These are phyloP conservation scores for Plusia festucae DNA, from an alignment of 2,888 invertebrate genomes.

Conservation along the genomic window DNA sequence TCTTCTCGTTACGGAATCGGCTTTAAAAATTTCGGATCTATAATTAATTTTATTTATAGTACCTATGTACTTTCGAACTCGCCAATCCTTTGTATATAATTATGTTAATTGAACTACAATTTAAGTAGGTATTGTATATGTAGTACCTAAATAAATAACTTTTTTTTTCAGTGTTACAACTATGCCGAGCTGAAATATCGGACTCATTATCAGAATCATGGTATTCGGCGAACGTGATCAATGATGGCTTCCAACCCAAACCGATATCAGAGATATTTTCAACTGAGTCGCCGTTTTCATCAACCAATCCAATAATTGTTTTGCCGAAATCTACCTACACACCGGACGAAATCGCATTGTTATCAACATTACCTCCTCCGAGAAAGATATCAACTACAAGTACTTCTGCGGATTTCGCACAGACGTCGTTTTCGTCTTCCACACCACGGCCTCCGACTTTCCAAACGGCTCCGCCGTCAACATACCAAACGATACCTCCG, in stretches of 20 bases:
- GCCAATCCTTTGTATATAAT: neutral
- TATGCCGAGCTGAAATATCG: conserved; percentile 80
- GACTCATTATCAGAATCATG: conserved; percentile 73
- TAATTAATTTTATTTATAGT: neutral
- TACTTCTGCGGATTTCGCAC: conserved; percentile 29
- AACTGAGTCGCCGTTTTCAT: conserved; percentile 72
- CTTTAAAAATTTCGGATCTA: neutral
- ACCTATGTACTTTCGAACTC: neutral
- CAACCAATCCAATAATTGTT: conserved; percentile 72
- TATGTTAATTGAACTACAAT: neutral
- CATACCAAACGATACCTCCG: conserved; percentile 15
- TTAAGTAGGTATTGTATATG: neutral
- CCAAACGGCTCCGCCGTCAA: conserved; percentile 22
- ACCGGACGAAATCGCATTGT: conserved; percentile 42
- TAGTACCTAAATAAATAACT: neutral
- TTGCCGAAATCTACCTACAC: conserved; percentile 49
- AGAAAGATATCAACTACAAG: conserved; percentile 34
- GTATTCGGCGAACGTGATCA: conserved; percentile 83
- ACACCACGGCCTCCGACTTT: conserved; percentile 36
- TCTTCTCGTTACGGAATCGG: neutral
- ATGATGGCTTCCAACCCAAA: conserved; percentile 80
- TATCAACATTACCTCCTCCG: conserved; percentile 57
- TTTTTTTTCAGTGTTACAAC: conserved; percentile 82
- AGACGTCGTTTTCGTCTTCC: conserved; percentile 31
- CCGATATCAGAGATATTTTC: conserved; percentile 82